Evolutionary conservation across 2,888 invertebrate genomes (phyloP).

Genomic region (Leistus spinibarbis): DNA sequence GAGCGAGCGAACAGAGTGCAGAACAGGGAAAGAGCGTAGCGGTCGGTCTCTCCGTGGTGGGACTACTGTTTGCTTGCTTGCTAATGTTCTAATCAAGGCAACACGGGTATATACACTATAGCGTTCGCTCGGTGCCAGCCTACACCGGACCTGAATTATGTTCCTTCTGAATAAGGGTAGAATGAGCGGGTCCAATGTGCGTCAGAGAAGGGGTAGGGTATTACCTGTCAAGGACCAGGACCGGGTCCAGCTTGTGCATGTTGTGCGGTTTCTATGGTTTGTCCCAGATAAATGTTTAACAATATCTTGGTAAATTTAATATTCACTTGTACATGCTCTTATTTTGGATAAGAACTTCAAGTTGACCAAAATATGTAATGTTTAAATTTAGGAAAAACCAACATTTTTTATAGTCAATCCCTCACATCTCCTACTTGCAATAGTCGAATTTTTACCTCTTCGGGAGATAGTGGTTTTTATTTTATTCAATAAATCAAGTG

Average conservation of each 20-base stretch:
- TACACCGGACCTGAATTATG: conserved; percentile 1
- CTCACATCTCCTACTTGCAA: too few species aligned
- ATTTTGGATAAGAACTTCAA: neutral
- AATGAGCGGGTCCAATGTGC: neutral
- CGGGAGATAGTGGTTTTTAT: too few species aligned
- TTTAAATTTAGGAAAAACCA: too few species aligned
- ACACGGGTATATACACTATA: conserved; percentile 5
- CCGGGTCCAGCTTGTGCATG: neutral
- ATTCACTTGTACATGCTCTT: neutral
- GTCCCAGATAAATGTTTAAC: neutral
- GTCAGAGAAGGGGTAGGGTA: neutral
- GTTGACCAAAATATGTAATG: too few species aligned
- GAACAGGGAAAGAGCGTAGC: neutral
- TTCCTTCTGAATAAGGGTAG: neutral
- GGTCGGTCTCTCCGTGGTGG: neutral
- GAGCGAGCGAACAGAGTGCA: neutral
- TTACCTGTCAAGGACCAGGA: neutral
- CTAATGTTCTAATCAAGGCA: conserved; percentile 21
- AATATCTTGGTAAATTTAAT: neutral
- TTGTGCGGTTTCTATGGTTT: neutral
- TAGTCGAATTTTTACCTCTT: too few species aligned
- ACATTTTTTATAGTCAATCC: too few species aligned
- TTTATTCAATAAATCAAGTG: too few species aligned
- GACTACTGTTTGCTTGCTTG: conserved; percentile 14
- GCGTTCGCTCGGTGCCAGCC: neutral